A percentile compares a stretch with the other conserved stretches of the same genome.
phyloP scores from a whole-genome alignment of 2,797 vertebrate genomes.

The Sciurus carolinensis region DNA sequence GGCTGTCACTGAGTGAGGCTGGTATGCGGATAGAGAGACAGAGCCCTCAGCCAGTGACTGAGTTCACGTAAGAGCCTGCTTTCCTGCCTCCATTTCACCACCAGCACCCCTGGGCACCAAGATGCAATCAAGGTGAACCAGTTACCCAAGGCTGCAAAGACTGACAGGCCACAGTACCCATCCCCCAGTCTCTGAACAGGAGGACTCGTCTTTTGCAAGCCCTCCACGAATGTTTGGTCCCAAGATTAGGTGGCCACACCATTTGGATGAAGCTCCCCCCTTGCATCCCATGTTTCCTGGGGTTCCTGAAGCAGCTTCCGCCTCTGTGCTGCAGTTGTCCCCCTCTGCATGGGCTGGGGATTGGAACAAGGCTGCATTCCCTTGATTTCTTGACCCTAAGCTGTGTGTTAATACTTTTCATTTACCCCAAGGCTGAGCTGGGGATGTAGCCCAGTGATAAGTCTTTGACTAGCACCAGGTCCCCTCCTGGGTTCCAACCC shows the following conservation, averaged over 20 bases:
- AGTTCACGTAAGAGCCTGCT: neutral
- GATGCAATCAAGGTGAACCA: neutral
- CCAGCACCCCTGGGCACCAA: neutral
- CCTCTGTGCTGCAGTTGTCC: neutral
- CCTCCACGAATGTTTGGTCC: neutral
- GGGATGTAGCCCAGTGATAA: neutral
- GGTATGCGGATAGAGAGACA: neutral
- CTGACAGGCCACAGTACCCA: neutral
- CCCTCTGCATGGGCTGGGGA: neutral
- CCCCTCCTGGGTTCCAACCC: neutral
- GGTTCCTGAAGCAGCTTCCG: neutral
- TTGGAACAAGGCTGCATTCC: neutral
- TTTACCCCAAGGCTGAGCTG: neutral
- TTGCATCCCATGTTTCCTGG: neutral
- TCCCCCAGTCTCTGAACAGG: neutral
- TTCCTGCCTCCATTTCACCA: neutral
- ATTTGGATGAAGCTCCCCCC: neutral
- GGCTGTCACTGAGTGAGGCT: neutral
- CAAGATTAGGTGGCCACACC: accelerated
- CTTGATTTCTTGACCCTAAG: neutral
- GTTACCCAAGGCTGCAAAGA: neutral
- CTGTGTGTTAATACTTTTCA: neutral
- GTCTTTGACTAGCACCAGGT: neutral
- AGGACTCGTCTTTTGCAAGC: neutral
- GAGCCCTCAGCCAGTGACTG: neutral